Percentiles rank a stretch among this genome's conserved stretches.
Evolutionary conservation across 23 tunicate genomes (phyloP).

Genomic region (Ascidia mentula): DNA sequence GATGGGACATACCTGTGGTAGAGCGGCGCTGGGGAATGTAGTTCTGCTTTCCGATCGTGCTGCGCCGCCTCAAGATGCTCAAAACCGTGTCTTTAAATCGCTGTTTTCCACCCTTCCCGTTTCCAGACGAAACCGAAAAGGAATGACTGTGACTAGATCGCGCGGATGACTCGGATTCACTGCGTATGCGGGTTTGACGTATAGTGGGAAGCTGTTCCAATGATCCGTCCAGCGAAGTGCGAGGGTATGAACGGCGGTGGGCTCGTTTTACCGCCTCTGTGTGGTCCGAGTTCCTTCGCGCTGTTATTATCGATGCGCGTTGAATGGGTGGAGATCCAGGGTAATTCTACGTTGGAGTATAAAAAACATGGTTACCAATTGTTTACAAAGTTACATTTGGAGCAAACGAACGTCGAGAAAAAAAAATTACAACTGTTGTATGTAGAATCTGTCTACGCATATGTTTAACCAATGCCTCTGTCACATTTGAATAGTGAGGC

Average conservation of each 20-base stretch:
- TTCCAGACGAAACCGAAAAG: not conserved
- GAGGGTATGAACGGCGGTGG: not conserved
- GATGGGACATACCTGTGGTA: not conserved
- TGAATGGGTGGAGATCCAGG: not conserved
- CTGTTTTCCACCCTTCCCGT: not conserved
- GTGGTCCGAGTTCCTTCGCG: not conserved
- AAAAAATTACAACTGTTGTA: no score
- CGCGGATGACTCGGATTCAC: not conserved
- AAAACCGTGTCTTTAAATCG: not conserved
- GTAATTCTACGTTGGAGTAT: not conserved
- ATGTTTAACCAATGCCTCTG: no score
- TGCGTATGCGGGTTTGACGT: not conserved
- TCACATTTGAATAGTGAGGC: no score
- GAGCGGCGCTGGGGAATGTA: not conserved
- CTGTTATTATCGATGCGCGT: not conserved
- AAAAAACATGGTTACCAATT: no score
- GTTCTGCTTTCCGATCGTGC: not conserved
- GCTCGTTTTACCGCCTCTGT: not conserved
- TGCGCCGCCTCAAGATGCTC: not conserved
- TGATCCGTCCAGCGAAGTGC: not conserved
- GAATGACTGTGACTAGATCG: not conserved
- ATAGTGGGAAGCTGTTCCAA: not conserved
- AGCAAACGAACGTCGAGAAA: no score
- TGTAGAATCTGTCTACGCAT: no score
- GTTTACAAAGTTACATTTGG: no score